Conservation (phyloP, 1,140 invertebrate species). For the Calliphora vicina region DNA sequence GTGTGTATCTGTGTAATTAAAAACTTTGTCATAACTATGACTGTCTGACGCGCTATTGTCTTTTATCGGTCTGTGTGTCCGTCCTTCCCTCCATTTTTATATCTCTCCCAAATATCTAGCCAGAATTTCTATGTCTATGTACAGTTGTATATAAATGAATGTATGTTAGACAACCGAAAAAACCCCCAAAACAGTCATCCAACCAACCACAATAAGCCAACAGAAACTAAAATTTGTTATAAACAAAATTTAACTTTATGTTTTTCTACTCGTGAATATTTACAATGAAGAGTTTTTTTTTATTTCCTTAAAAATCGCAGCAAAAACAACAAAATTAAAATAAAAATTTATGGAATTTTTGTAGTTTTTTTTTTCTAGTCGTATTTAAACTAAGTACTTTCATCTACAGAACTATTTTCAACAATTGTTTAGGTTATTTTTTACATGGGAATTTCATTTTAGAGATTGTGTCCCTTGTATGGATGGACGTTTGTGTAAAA, state of each 20-base stretch:
- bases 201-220: background rate
- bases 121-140: too few species aligned
- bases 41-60: background rate
- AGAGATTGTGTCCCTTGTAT: background rate
- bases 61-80: background rate
- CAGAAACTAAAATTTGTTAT: background rate
- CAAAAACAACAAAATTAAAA: background rate
- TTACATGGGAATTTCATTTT: background rate
- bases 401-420: background rate
- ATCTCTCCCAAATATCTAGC: background rate
- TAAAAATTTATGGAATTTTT: background rate
- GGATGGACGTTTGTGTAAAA: background rate
- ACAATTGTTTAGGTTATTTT: background rate
- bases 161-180: background rate
- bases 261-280: background rate
- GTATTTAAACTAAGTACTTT: constrained; percentile 7
- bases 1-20: constrained; percentile 30
- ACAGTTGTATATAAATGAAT: too few species aligned
- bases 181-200: background rate
- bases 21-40: constrained; percentile 29
- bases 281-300: background rate
- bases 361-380: background rate
- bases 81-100: background rate
- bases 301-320: background rate
- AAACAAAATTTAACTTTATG: constrained; percentile 14